phyloP scores from a whole-genome alignment of 2,888 invertebrate species.

The Rhabditophanes sp. region DNA sequence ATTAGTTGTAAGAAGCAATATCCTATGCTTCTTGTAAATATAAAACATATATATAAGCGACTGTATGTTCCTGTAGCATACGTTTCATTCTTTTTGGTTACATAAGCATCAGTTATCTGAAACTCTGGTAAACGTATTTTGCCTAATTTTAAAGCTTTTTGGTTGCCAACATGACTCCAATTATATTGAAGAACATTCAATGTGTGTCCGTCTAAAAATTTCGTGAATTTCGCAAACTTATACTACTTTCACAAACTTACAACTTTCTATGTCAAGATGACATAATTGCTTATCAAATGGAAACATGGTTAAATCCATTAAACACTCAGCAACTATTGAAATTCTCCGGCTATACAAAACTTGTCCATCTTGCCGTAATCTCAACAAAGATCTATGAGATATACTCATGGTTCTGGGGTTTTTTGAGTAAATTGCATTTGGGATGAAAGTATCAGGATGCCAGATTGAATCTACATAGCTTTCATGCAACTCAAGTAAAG shows the following conservation, averaged over 20 bases:
- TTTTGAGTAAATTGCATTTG: conserved; percentile 41
- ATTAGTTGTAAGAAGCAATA: conserved; percentile 43
- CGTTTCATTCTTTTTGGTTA: conserved; percentile 18
- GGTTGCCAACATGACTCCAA: too few relatives aligned
- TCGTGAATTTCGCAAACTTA: too few relatives aligned
- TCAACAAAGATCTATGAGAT: conserved; percentile 39
- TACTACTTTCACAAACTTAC: too few relatives aligned
- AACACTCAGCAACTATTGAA: conserved; percentile 38
- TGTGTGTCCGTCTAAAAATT: conserved; percentile 25
- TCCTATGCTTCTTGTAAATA: conserved; percentile 36
- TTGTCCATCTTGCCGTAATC: conserved; percentile 35
- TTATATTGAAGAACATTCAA: conserved; percentile 18
- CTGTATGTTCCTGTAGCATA: conserved; percentile 37
- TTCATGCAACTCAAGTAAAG: conserved; percentile 40
- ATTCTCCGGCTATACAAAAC: conserved; percentile 34
- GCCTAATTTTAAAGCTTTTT: conserved; percentile 15
- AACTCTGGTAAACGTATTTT: conserved; percentile 31
- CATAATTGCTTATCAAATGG: conserved; percentile 42
- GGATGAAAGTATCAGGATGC: conserved; percentile 43
- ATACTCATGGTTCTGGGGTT: conserved; percentile 39
- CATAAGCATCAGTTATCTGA: conserved; percentile 23
- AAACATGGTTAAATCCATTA: conserved; percentile 41
- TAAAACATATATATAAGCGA: conserved; percentile 40
- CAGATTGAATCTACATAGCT: conserved; percentile 41
- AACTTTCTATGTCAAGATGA: conserved; percentile 43